phyloP scores from a whole-genome alignment of 2,113 vertebrate genomes.

The Serilophus lunatus region DNA sequence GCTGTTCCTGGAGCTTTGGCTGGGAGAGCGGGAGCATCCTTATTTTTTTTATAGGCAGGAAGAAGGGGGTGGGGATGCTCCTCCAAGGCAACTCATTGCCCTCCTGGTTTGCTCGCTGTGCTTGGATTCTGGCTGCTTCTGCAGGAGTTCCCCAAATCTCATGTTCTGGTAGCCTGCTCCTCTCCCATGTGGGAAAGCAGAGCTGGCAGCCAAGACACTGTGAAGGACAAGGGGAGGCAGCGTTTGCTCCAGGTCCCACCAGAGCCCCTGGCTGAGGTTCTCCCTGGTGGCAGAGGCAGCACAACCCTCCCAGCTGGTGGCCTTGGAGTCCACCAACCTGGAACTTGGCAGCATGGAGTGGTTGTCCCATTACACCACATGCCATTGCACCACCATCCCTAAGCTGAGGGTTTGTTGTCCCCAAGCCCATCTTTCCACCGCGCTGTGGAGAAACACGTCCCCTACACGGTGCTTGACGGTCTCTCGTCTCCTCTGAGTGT shows the following conservation, averaged over 20 bases:
- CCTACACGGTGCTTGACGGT: neutral
- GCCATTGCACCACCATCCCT: neutral
- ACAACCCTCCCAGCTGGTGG: neutral
- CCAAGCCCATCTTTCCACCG: accelerated
- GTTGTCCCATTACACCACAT: neutral
- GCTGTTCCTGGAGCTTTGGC: neutral
- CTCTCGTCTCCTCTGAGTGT: neutral
- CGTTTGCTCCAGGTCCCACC: neutral
- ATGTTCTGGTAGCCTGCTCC: neutral
- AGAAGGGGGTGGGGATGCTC: accelerated
- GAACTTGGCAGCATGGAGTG: neutral
- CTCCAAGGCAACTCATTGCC: neutral
- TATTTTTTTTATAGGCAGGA: accelerated
- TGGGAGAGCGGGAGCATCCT: neutral
- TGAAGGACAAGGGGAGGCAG: neutral
- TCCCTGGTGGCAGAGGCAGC: neutral
- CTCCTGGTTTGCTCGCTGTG: accelerated
- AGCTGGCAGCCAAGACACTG: neutral
- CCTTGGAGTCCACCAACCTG: neutral
- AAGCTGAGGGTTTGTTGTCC: neutral
- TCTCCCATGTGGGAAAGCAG: neutral
- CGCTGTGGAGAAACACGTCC: neutral
- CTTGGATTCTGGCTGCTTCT: neutral
- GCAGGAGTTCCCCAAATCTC: neutral
- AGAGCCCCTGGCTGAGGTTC: neutral